Evolutionary conservation across 2,113 vertebrate genomes (phyloP), one percentile per base, ranked within the genome.

Genomic region (Pachypanchax playfairii): DNA sequence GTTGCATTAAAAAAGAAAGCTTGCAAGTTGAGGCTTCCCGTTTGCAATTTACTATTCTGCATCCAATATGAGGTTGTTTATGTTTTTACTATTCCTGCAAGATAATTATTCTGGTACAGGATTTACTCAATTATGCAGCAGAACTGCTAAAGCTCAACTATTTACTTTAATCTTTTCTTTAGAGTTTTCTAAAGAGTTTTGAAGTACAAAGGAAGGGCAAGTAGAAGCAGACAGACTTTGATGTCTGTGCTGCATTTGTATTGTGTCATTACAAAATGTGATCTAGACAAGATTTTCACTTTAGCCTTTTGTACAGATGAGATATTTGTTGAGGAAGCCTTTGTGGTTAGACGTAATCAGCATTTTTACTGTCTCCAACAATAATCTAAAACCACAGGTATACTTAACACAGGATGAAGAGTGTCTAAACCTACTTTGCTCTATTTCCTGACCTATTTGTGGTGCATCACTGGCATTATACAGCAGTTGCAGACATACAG

Each of bases 371-470:
- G 56, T 74, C 83, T 83, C 75, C 75, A 82, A 73, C 85, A 83
- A 86, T 87, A 82, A 85, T 85, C 61, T 79, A 67, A 82, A 88
- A 85, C 85, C 85, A 82, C 86, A 84, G 53, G 70, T 78, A 70
- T 57, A 79, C 74, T 82, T 74, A 78, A 76, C 57, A 85, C 86
- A 90, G 86, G 87, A 87, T 88, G 78, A 73, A 17, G 36, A 81
- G 24, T 84, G 36, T 83, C 69, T 81, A 35, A 87, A 81, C 46
- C 58, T 63, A 56, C 84, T 71, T 65, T 79, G 77, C 82, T 85
- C 79, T 64, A 73, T 83, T 86, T 87, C 85, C 75, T 90, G 87
- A 83, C 85, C 86, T 82, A 88, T 88, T 89, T 89, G 75, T 82
- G 75, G 60, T 77, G 73, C 54, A 51, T 87, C 50, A 64, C 55